Evolutionary conservation across 2,888 invertebrate species (phyloP).

Genomic region (Penaeus monodon): DNA sequence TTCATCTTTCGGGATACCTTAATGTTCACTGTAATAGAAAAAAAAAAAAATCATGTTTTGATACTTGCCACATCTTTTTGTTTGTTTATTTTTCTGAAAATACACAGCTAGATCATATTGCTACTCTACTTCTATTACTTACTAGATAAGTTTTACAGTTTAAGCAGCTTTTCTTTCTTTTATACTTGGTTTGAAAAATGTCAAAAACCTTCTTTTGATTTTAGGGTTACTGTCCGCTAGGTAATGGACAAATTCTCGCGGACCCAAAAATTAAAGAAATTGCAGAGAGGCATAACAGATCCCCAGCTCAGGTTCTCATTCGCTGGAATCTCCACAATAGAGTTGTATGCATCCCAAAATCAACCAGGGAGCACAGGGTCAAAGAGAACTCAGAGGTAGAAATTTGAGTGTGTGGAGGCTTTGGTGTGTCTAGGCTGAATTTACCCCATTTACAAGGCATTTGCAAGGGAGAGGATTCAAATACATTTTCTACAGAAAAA

Average conservation of each 20-base stretch:
- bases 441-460: neutral
- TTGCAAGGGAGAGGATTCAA: no score
- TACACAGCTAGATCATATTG: no score
- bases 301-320: constrained; percentile 70
- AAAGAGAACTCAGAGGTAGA: constrained; percentile 68
- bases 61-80: no score
- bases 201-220: constrained; percentile 38
- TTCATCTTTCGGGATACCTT: no score
- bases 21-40: no score
- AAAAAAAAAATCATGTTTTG: no score
- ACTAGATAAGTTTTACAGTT: no score
- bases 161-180: no score
- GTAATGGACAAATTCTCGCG: constrained; percentile 69
- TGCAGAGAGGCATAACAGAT: constrained; percentile 67
- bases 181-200: no score
- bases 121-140: no score
- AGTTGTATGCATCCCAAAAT: constrained; percentile 70
- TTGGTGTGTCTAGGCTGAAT: neutral
- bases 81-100: no score
- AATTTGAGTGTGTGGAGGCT: constrained; percentile 4
- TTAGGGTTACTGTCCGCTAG: constrained; percentile 70
- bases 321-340: constrained; percentile 70
- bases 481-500: no score
- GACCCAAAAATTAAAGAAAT: constrained; percentile 67
- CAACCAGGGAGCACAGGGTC: constrained; percentile 68